Conservation (phyloP, 2,797 vertebrate species). For the Eulemur coronatus region DNA sequence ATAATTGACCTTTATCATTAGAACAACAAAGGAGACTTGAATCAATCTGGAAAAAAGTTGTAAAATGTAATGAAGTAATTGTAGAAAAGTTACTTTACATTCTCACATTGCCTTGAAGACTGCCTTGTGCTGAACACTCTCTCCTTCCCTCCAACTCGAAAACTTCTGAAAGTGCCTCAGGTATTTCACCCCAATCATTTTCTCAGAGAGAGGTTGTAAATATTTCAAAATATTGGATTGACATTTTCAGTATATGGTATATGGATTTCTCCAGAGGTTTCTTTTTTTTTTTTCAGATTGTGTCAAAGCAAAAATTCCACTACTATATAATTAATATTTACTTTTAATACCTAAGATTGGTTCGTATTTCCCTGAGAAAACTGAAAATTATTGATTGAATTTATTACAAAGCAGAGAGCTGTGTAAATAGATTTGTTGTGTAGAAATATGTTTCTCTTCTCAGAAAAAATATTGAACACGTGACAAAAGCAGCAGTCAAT, state of each 20-base stretch:
- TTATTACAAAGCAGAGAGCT: constrained; percentile 51
- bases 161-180: constrained; percentile 37
- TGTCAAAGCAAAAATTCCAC: constrained; percentile 56
- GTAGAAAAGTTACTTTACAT: background rate
- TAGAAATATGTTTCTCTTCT: constrained; percentile 8
- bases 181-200: constrained; percentile 57
- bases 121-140: background rate
- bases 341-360: constrained; percentile 49
- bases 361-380: constrained; percentile 45
- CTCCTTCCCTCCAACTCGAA: background rate
- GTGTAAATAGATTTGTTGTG: constrained; percentile 22
- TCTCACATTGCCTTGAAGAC: background rate
- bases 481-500: background rate
- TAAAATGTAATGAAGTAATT: constrained; percentile 28
- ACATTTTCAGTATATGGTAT: constrained; percentile 54
- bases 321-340: constrained; percentile 68
- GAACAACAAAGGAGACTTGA: constrained; percentile 6
- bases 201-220: constrained; percentile 49
- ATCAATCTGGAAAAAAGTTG: background rate
- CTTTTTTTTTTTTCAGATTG: constrained; percentile 1
- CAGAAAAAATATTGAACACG: background rate
- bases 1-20: constrained; percentile 24
- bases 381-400: constrained; percentile 55
- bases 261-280: constrained; percentile 35
- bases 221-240: constrained; percentile 69